These are phyloP conservation scores for Otus sunia DNA, from an alignment of 2,113 vertebrate species.

Conservation along the genomic window DNA sequence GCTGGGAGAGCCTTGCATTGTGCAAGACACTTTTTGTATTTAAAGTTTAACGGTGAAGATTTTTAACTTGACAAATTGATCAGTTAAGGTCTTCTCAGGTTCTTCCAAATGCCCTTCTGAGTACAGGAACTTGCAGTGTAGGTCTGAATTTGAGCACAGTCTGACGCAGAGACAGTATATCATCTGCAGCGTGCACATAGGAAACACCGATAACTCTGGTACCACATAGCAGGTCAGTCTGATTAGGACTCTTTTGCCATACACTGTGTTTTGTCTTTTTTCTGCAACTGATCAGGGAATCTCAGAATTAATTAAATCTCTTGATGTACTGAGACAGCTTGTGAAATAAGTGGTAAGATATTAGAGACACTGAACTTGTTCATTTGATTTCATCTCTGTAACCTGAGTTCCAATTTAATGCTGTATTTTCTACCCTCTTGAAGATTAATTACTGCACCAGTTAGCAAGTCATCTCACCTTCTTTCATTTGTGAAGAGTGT, in stretches of 20 bases:
- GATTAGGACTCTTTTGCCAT: constrained; percentile 51
- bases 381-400: constrained; percentile 69
- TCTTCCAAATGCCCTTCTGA: neutral
- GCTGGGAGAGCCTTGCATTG: neutral
- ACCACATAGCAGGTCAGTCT: constrained; percentile 24
- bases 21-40: neutral
- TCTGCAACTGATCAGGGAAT: constrained; percentile 45
- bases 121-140: neutral
- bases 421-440: constrained; percentile 66
- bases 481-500: constrained; percentile 43
- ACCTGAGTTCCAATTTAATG: constrained; percentile 75
- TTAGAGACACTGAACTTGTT: constrained; percentile 72
- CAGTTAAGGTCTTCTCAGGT: neutral
- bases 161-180: neutral
- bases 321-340: constrained; percentile 61
- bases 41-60: neutral
- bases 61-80: neutral
- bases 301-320: constrained; percentile 76
- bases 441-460: constrained; percentile 75
- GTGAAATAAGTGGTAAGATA: constrained; percentile 64
- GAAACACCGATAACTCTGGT: constrained; percentile 7
- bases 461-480: constrained; percentile 61
- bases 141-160: neutral
- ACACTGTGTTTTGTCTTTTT: constrained; percentile 49
- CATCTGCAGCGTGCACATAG: neutral